Percentiles rank a stretch among this genome's conserved stretches.
phyloP scores from a whole-genome alignment of 2,797 vertebrate species.

The Nannoperca australis region DNA sequence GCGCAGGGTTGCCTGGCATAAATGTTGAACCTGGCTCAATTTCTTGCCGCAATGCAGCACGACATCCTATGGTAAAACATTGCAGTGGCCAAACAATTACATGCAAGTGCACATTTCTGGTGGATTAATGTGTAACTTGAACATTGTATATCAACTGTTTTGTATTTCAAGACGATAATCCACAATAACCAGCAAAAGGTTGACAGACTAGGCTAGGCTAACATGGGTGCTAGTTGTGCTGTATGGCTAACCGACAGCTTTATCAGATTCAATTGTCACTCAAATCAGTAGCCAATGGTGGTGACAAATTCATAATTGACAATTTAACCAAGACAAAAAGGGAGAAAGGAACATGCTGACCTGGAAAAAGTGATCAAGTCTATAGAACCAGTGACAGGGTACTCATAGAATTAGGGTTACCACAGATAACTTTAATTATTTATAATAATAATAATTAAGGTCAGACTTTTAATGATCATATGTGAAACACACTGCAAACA shows the following conservation, averaged over 20 bases:
- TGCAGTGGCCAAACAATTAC: neutral
- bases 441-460: too few relatives aligned
- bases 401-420: constrained; percentile 8
- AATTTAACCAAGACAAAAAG: neutral
- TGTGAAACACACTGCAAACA: too few relatives aligned
- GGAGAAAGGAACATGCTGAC: too few relatives aligned
- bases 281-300: neutral
- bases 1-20: neutral
- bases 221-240: neutral
- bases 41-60: neutral
- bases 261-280: neutral
- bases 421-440: constrained; percentile 26
- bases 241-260: neutral
- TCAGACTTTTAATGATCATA: too few relatives aligned
- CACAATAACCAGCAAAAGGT: neutral
- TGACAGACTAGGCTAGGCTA: neutral
- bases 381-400: neutral
- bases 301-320: neutral
- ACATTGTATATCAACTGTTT: neutral
- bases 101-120: neutral
- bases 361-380: neutral
- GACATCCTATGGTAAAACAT: neutral
- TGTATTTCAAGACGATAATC: too few relatives aligned
- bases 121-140: neutral
- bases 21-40: neutral